Evolutionary conservation across 2,113 vertebrate genomes (phyloP).

Genomic region (Cichladusa arquata): DNA sequence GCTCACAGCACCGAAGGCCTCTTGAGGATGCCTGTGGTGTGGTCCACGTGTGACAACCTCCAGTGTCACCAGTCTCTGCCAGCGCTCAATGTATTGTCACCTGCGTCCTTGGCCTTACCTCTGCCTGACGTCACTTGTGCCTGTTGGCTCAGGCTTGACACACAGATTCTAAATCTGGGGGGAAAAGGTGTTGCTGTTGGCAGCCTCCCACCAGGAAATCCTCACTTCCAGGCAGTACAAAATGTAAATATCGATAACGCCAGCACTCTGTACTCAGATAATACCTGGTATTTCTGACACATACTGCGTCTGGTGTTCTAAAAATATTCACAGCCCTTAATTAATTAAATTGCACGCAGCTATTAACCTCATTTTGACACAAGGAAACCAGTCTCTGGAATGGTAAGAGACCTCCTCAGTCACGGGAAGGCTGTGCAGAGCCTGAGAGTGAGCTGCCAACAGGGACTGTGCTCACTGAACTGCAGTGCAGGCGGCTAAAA

Average conservation of each 20-base stretch:
- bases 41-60: background rate
- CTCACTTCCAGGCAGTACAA: background rate
- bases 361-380: slow-evolving; percentile 50
- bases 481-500: background rate
- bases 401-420: background rate
- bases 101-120: background rate
- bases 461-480: background rate
- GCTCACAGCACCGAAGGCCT: background rate
- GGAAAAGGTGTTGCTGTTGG: background rate
- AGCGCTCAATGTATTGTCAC: accelerated
- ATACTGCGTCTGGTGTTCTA: background rate
- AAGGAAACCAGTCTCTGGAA: background rate
- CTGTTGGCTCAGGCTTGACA: background rate
- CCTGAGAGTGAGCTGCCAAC: background rate
- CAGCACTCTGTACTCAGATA: background rate
- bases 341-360: slow-evolving; percentile 27
- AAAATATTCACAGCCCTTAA: background rate
- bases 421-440: background rate
- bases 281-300: slow-evolving; percentile 22
- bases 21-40: background rate
- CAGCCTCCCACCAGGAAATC: slow-evolving; percentile 9
- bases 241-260: slow-evolving; percentile 24
- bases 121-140: background rate
- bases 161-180: background rate
- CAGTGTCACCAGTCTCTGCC: background rate